Evolutionary conservation across 2,113 vertebrate species (phyloP).

Genomic region (Sitta europaea): DNA sequence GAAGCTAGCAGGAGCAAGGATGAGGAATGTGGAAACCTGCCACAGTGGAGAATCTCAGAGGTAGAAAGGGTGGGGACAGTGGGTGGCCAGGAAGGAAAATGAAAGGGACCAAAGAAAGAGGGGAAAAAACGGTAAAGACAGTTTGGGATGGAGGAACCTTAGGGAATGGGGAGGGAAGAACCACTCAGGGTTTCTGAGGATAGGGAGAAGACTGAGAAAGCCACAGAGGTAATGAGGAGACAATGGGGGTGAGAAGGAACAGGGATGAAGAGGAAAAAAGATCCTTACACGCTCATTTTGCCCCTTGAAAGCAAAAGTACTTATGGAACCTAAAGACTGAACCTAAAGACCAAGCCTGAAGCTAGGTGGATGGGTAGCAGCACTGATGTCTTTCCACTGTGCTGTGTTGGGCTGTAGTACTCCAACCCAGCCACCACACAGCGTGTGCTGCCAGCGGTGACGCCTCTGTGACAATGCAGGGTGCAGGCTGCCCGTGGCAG

Average conservation of each 20-base stretch:
- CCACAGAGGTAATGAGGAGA: background rate
- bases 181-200: background rate
- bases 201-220: background rate
- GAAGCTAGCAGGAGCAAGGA: background rate
- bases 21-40: background rate
- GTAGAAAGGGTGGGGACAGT: background rate
- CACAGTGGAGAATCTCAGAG: background rate
- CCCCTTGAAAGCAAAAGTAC: background rate
- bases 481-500: background rate
- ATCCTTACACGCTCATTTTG: background rate
- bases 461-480: background rate
- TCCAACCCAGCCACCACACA: background rate
- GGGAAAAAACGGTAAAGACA: background rate
- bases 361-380: background rate
- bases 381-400: background rate
- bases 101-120: background rate
- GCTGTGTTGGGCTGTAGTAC: background rate
- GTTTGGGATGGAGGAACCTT: background rate
- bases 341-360: background rate
- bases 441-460: background rate
- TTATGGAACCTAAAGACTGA: background rate
- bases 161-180: background rate
- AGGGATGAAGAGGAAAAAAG: accelerated
- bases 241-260: background rate
- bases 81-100: background rate